A percentile compares a stretch with the other conserved stretches of the same genome.
These are phyloP conservation scores for Pectinophora gossypiella DNA, from an alignment of 1,140 invertebrate genomes.

Conservation along the genomic window DNA sequence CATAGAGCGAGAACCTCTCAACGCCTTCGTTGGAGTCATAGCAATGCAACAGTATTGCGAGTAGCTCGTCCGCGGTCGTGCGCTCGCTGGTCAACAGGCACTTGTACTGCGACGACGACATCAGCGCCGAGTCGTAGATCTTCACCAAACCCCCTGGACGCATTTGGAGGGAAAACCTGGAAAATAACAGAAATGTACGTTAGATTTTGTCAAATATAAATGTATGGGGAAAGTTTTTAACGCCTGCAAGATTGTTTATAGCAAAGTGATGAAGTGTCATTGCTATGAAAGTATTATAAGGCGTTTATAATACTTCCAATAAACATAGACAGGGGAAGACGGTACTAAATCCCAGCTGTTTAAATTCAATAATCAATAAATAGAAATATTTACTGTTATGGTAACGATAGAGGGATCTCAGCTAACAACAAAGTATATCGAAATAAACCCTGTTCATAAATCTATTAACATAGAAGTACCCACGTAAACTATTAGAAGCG, in stretches of 20 bases:
- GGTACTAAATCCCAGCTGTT: too few species aligned
- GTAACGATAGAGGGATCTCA: too few species aligned
- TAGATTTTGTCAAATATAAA: too few species aligned
- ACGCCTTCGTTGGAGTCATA: constrained; percentile 89
- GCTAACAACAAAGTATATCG: too few species aligned
- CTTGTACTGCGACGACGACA: constrained; percentile 94
- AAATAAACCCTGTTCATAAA: constrained; percentile 1
- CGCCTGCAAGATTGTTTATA: neutral
- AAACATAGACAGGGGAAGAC: too few species aligned
- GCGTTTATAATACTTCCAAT: too few species aligned
- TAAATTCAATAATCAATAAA: too few species aligned
- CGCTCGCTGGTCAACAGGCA: constrained; percentile 91
- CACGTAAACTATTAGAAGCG: neutral
- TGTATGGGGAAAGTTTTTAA: too few species aligned
- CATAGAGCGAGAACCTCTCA: constrained; percentile 91
- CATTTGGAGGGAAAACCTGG: constrained; percentile 91
- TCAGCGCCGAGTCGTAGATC: constrained; percentile 92
- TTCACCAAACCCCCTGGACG: constrained; percentile 90
- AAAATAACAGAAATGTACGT: constrained; percentile 25
- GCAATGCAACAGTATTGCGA: constrained; percentile 89
- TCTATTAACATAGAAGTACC: constrained; percentile 1
- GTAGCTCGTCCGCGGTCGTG: constrained; percentile 92
- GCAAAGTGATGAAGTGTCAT: neutral
- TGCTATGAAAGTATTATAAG: neutral
- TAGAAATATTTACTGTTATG: too few species aligned